A percentile compares a stretch with the other conserved stretches of the same genome.
Conservation (phyloP, 2,113 vertebrate species). For the Xenus cinereus region DNA sequence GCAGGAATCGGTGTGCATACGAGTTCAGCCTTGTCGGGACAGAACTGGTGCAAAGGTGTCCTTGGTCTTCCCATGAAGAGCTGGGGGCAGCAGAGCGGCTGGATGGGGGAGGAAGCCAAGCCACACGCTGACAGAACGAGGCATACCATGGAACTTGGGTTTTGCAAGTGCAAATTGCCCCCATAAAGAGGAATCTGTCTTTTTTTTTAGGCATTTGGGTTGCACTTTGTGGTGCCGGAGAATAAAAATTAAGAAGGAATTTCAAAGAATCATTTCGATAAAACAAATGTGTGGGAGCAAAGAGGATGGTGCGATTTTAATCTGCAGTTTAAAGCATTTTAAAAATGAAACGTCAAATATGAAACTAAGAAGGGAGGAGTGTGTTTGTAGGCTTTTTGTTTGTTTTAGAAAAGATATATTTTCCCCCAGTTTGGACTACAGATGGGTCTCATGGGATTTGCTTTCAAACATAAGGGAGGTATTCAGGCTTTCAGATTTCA, state of each 20-base stretch:
- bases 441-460: slow-evolving; percentile 38
- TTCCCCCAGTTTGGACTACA: neutral
- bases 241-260: neutral
- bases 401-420: neutral
- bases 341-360: neutral
- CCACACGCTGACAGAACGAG: rapidly evolving
- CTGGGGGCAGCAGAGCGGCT: neutral
- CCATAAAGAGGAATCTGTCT: neutral
- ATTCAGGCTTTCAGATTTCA: slow-evolving; percentile 60
- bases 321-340: neutral
- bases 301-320: neutral
- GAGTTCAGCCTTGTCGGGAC: neutral
- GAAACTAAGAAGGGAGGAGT: rapidly evolving
- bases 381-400: neutral
- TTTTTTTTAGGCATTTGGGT: neutral
- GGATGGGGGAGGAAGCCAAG: neutral
- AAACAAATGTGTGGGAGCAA: neutral
- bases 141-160: rapidly evolving
- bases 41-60: neutral
- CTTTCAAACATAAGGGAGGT: slow-evolving; percentile 34
- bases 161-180: neutral
- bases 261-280: neutral
- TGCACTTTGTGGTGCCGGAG: neutral
- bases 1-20: rapidly evolving
- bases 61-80: neutral